Percentiles rank a stretch among this genome's conserved stretches.
Conservation (phyloP, 1,140 invertebrate genomes). For the Apis cerana region DNA sequence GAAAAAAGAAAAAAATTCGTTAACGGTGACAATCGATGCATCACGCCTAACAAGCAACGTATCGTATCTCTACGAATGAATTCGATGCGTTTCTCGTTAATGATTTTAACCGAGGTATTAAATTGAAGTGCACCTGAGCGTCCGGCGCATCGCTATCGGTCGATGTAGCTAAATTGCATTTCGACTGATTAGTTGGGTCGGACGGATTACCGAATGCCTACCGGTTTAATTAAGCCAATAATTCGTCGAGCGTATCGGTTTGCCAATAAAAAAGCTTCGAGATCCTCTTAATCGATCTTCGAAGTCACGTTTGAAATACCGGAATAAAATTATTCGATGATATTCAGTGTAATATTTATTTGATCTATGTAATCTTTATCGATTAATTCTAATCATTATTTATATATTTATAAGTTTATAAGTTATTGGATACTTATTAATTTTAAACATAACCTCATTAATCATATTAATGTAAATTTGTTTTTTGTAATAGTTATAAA, state of each 20-base stretch:
- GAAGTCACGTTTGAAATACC: neutral
- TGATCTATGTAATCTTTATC: neutral
- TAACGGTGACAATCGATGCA: neutral
- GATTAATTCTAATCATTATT: too few species aligned
- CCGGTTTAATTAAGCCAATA: slow-evolving; percentile 77
- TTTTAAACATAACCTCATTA: too few species aligned
- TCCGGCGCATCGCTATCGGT: slow-evolving; percentile 71
- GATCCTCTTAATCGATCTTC: neutral
- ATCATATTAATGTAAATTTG: too few species aligned
- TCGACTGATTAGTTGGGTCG: slow-evolving; percentile 78
- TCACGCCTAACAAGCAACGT: slow-evolving; percentile 12
- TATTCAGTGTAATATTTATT: neutral
- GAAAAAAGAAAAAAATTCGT: too few species aligned
- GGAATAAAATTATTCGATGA: neutral
- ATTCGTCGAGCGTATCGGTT: slow-evolving; percentile 68
- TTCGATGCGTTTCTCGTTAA: slow-evolving; percentile 78
- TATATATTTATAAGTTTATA: too few species aligned
- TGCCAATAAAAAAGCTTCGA: slow-evolving; percentile 42
- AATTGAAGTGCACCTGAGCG: slow-evolving; percentile 76
- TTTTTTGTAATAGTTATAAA: too few species aligned
- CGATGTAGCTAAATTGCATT: slow-evolving; percentile 80
- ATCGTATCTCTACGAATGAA: slow-evolving; percentile 65
- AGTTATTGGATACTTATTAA: too few species aligned
- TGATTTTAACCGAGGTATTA: slow-evolving; percentile 78
- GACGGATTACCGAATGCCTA: slow-evolving; percentile 78